phyloP scores from a whole-genome alignment of 2,797 vertebrate genomes.

The Centroberyx gerrardi region DNA sequence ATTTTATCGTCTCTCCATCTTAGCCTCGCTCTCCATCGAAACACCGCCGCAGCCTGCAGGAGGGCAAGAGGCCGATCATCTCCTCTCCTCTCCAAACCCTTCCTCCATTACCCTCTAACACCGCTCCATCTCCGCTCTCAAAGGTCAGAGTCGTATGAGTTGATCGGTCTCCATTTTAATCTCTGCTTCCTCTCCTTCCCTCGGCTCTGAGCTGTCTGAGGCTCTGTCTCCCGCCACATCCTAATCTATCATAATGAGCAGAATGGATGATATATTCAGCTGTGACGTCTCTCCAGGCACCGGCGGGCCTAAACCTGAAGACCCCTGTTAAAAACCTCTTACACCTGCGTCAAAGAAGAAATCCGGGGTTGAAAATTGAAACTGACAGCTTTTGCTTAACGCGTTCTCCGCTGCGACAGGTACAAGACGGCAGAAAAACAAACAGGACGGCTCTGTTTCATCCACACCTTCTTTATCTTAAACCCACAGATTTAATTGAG shows the following conservation, averaged over 20 bases:
- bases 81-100: constrained; percentile 26
- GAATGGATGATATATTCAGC: constrained; percentile 1
- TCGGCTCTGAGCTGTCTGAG: background rate
- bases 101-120: constrained; percentile 37
- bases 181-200: constrained; percentile 4
- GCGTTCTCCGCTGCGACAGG: background rate
- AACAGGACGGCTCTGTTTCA: background rate
- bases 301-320: background rate
- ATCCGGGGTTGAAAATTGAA: background rate
- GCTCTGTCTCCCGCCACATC: background rate
- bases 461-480: constrained; percentile 37
- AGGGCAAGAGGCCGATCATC: constrained; percentile 7
- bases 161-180: constrained; percentile 32
- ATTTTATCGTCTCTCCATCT: constrained; percentile 44
- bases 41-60: constrained; percentile 16
- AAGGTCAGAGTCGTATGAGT: constrained; percentile 58
- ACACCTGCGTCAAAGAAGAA: background rate
- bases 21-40: constrained; percentile 40
- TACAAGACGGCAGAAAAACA: constrained; percentile 1
- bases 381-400: background rate
- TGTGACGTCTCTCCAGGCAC: too few relatives aligned
- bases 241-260: constrained; percentile 21
- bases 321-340: background rate
- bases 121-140: constrained; percentile 19
- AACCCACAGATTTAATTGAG: constrained; percentile 35